Evolutionary conservation across 2,113 vertebrate species (phyloP).

Genomic region (Bos taurus): DNA sequence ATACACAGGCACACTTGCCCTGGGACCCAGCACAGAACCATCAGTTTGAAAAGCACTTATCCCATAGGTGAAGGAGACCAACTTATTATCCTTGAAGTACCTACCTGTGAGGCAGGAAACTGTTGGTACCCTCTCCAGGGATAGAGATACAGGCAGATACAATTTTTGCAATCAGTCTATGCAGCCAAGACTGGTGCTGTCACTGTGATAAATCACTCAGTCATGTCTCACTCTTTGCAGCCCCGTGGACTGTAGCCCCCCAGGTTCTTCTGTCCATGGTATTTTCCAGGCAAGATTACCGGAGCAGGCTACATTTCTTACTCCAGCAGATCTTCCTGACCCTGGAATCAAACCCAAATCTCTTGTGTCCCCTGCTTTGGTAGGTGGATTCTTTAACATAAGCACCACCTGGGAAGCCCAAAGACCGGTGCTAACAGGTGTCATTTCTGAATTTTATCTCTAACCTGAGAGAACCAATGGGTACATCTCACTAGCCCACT

Average conservation of each 20-base stretch:
- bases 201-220: neutral
- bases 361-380: neutral
- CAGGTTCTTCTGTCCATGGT: neutral
- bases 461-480: neutral
- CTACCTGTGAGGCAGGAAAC: neutral
- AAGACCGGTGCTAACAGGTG: neutral
- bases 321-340: neutral
- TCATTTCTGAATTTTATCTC: neutral
- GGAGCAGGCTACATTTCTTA: neutral
- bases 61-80: neutral
- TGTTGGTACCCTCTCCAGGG: neutral
- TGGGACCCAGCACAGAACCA: neutral
- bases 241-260: neutral
- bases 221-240: neutral
- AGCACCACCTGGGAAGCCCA: neutral
- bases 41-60: neutral
- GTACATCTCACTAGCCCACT: neutral
- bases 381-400: neutral
- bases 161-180: neutral
- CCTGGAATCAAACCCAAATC: neutral
- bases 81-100: neutral
- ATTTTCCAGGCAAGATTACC: neutral
- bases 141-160: too few relatives aligned
- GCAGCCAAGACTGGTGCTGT: neutral
- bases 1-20: neutral